Base-by-base conservation (phyloP, 1,140 invertebrate genomes). In the Drosophila tsacasi region DNA sequence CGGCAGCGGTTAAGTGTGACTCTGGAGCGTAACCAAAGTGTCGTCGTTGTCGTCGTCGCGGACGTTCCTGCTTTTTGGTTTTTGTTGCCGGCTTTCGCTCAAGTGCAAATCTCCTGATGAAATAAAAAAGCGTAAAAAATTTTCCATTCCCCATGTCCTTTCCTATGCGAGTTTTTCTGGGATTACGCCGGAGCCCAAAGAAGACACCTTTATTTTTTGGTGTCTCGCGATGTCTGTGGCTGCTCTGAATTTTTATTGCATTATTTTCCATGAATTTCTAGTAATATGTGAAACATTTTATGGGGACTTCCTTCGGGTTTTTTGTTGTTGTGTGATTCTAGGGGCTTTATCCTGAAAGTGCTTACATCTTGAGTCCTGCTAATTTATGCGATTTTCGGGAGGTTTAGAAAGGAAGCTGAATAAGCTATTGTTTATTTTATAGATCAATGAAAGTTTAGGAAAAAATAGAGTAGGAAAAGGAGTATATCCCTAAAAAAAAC, bases 201-300 rank as follows among this genome's bases (percentile, higher is more conserved):
- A 85, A 84, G 82, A 85, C 68, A 81, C 78, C 65, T 57, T 58
- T 59, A 42, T 59, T 58, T 59, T 58, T 58, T 30, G 57, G 39
- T 64, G 64, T 66, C 42, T 47, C 35, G 12, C 35, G 12, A 5
- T 25, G 49, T 71, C 77, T 79, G 68, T 76, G 78, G 86, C 86
- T 92, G 86, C 81, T 92, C 62, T 92, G 90, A 90, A 91, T 92
- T 91, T 91, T 91, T 92, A 91, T 92, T 91, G 90, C 90, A 91
- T 90, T 81, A 83, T 85, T 76, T 90, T 85, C 82, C 85, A 91
- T 91, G 89, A 91, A 91, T 91, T 81, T 85, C 89, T 81, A 91
- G 89, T 82, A 76, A 82, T 79, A 89, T 87, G 76, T 78, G 79
- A 68, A 83, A 76, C 74, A 61, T 91, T 80, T 82, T 91, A 84